Evolutionary conservation across 1,140 invertebrate genomes (phyloP).

Genomic region (Hyphantria cunea): DNA sequence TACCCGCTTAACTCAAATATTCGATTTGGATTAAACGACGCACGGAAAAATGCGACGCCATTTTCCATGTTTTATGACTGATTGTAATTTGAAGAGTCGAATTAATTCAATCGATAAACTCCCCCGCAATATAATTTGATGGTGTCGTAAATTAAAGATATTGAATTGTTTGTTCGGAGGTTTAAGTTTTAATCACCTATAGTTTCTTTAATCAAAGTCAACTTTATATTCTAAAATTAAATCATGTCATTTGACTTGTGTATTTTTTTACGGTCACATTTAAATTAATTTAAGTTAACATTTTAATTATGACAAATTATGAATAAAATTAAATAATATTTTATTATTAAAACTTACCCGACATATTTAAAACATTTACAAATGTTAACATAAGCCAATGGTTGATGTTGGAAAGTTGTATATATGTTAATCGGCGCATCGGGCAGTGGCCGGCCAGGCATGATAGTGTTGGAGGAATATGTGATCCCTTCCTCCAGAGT

Average conservation of each 20-base stretch:
- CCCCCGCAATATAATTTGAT: conserved; percentile 11
- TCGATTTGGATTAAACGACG: conserved; percentile 70
- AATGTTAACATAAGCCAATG: no score
- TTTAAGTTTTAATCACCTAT: not conserved
- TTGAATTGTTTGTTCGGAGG: not conserved
- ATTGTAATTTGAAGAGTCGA: conserved; percentile 28
- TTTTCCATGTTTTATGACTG: conserved; percentile 31
- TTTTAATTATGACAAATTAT: no score
- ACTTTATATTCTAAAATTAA: not conserved
- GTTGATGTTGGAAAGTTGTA: no score
- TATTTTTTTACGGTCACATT: not conserved
- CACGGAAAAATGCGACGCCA: conserved; percentile 45
- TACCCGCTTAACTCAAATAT: conserved; percentile 62
- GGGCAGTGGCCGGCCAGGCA: no score
- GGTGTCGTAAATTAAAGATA: conserved; percentile 10
- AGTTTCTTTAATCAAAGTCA: not conserved
- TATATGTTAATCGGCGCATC: no score
- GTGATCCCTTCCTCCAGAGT: no score
- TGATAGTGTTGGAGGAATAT: no score
- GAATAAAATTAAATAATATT: no score
- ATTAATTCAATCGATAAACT: conserved; percentile 21
- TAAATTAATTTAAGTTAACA: no score
- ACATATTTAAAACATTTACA: no score
- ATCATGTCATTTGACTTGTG: not conserved
- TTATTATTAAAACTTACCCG: no score